Conservation (phyloP, 2,888 invertebrate genomes). For the Mactromeris polynyma region DNA sequence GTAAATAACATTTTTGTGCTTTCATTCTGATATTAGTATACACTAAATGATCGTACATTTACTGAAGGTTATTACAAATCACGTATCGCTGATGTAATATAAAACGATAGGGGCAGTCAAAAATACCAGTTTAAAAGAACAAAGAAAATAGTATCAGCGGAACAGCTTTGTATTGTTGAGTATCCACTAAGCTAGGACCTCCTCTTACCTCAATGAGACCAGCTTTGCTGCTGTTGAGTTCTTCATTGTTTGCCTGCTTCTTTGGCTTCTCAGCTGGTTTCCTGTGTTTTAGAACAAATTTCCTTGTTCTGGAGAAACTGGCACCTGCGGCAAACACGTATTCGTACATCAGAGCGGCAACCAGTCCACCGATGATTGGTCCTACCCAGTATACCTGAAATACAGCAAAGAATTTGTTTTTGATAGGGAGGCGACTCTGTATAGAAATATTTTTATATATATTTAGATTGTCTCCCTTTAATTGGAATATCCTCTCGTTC, state of each 20-base stretch:
- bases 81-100: too few species aligned
- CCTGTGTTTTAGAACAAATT: slow-evolving; percentile 74
- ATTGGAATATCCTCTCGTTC: background rate
- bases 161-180: too few species aligned
- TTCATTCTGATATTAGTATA: too few species aligned
- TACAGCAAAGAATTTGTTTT: background rate
- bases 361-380: slow-evolving; percentile 75
- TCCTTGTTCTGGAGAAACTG: slow-evolving; percentile 73
- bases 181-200: background rate
- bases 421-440: background rate
- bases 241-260: slow-evolving; percentile 56
- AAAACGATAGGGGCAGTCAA: too few species aligned
- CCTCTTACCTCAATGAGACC: slow-evolving; percentile 66
- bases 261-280: slow-evolving; percentile 67
- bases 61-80: too few species aligned
- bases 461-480: background rate
- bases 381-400: slow-evolving; percentile 82
- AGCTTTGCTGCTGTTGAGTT: slow-evolving; percentile 71
- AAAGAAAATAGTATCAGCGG: too few species aligned
- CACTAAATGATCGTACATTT: too few species aligned
- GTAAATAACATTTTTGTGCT: too few species aligned
- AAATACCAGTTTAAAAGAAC: too few species aligned
- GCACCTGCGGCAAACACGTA: slow-evolving; percentile 80
- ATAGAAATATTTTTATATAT: background rate
- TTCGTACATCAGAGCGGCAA: slow-evolving; percentile 78